Evolutionary conservation across 1,140 invertebrate genomes (phyloP).

Genomic region (Drosophila sp.): DNA sequence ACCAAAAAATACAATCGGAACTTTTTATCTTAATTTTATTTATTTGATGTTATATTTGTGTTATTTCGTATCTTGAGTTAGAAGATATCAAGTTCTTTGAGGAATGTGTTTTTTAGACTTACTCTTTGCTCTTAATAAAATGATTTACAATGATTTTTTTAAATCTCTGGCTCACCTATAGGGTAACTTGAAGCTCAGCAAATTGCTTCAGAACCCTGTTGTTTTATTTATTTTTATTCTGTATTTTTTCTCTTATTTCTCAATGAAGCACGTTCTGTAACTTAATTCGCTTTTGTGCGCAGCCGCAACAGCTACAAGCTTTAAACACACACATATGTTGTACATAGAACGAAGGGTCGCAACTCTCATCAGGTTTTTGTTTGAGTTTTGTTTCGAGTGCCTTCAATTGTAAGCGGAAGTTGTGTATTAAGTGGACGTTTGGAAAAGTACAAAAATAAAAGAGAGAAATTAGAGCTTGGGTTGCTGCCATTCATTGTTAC

Average conservation of each 20-base stretch:
- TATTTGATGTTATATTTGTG: neutral
- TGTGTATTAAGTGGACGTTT: conserved; percentile 75
- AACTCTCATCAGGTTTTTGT: conserved; percentile 66
- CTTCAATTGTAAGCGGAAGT: conserved; percentile 75
- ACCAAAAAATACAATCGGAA: neutral
- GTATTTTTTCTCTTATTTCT: conserved; percentile 28
- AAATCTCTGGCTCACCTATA: neutral
- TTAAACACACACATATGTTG: no score
- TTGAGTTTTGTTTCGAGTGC: conserved; percentile 48
- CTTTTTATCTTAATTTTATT: neutral
- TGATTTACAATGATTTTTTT: neutral
- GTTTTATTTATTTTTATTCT: conserved; percentile 25
- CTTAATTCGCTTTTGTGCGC: conserved; percentile 77
- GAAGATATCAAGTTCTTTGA: no score
- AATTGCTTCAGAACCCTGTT: neutral
- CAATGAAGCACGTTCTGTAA: conserved; percentile 74
- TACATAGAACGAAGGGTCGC: conserved; percentile 44
- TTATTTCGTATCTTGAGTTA: no score
- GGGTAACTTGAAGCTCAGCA: conserved; percentile 8
- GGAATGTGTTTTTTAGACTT: no score
- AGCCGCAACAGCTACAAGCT: conserved; percentile 53
- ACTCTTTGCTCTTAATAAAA: no score
- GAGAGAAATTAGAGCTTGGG: conserved; percentile 17
- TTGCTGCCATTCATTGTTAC: conserved; percentile 41
- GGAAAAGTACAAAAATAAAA: conserved; percentile 16